These are phyloP conservation scores for Halichoerus grypus DNA, from an alignment of 2,113 vertebrate species.

Conservation along the genomic window DNA sequence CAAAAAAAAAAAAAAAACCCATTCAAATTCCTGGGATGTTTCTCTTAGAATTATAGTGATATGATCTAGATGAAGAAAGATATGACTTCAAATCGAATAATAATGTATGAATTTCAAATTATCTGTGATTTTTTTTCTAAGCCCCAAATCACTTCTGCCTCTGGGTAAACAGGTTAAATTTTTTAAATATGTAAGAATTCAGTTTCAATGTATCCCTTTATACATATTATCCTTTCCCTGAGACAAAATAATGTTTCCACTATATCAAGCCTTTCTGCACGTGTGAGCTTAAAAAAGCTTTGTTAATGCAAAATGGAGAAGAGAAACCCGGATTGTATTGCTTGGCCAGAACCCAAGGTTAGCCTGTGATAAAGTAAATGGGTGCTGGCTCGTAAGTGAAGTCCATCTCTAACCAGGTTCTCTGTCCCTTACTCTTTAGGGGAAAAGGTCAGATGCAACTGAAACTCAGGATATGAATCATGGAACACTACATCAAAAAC, in stretches of 20 bases:
- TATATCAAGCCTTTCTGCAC: not conserved
- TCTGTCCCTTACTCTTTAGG: not conserved
- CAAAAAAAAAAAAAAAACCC: constrained; percentile 24
- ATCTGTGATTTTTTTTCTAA: constrained; percentile 67
- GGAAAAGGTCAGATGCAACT: constrained; percentile 18
- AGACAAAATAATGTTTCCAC: constrained; percentile 47
- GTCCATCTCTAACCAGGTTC: not conserved
- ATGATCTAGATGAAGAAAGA: constrained; percentile 72
- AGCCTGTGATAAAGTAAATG: not conserved
- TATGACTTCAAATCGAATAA: constrained; percentile 74
- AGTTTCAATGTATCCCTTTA: constrained; percentile 46
- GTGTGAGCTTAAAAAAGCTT: not conserved
- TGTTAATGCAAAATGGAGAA: constrained; percentile 22
- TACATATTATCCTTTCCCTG: constrained; percentile 55
- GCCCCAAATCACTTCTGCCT: constrained; percentile 55
- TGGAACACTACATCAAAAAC: too few species aligned
- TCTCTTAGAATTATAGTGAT: constrained; percentile 70
- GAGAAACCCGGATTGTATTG: not conserved
- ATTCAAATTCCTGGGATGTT: constrained; percentile 56
- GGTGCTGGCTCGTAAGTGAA: not conserved
- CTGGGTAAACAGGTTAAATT: constrained; percentile 66
- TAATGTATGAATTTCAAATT: constrained; percentile 70
- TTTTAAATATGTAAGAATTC: constrained; percentile 70
- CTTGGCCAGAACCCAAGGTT: not conserved
- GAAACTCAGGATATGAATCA: not conserved